Percentiles rank a stretch among this genome's conserved stretches.
Evolutionary conservation across 1,140 invertebrate species (phyloP).

Genomic region (Drosophila burlai): DNA sequence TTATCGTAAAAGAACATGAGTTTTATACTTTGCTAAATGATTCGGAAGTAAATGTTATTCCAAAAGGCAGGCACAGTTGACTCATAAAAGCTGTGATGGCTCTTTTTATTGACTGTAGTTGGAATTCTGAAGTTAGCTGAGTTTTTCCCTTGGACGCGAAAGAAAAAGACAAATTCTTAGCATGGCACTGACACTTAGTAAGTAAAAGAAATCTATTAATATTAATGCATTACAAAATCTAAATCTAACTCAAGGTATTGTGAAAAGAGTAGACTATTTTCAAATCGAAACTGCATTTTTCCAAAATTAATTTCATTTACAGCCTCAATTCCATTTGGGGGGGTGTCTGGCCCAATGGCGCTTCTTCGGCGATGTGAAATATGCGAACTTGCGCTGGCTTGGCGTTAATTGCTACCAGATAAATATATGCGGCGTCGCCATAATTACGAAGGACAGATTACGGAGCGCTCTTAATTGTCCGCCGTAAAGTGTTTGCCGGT

Average conservation of each 20-base stretch:
- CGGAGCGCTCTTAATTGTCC: constrained; percentile 74
- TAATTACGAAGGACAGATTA: constrained; percentile 82
- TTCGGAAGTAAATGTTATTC: too few relatives aligned
- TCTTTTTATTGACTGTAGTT: not conserved
- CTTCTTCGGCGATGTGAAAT: constrained; percentile 69
- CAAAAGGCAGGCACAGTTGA: too few relatives aligned
- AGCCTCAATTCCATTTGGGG: constrained; percentile 23
- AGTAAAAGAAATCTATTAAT: not conserved
- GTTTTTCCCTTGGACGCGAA: not conserved
- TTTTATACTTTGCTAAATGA: too few relatives aligned
- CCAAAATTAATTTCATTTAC: constrained; percentile 5
- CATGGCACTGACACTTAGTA: not conserved
- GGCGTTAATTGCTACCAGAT: constrained; percentile 76
- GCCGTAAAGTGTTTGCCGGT: constrained; percentile 63
- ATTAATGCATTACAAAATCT: not conserved
- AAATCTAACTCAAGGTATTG: not conserved
- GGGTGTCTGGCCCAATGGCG: constrained; percentile 29
- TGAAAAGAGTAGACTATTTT: not conserved
- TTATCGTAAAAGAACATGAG: too few relatives aligned
- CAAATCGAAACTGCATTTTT: not conserved
- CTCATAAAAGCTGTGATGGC: not conserved
- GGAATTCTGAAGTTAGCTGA: not conserved
- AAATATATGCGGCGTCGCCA: constrained; percentile 75
- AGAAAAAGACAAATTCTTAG: too few relatives aligned
- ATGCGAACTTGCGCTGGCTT: constrained; percentile 51